Base-by-base conservation (phyloP, 2,888 invertebrate species). In the Aricia artaxerxes region DNA sequence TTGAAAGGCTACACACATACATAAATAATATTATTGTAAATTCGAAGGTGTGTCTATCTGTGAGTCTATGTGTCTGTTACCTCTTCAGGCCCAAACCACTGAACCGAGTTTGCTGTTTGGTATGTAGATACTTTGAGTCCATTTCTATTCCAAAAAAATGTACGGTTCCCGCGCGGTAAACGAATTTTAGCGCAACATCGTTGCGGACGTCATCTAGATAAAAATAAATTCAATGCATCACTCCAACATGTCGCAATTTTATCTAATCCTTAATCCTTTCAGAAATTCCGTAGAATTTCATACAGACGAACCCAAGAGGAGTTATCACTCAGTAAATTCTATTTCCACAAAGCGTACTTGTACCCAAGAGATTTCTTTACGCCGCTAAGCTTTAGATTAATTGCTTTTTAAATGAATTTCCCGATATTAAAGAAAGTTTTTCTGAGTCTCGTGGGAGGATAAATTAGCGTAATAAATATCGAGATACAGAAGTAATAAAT, bases 401-500 rank as follows among this genome's bases (percentile, higher is more conserved):
- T 69, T 69, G 69, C 69, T 69, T 35, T 69, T 69, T 69, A 69
- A 69, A 69, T 69, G 35, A 69, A 16, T 13, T 38, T 35, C 1
- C 35, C 13, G 13, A 69, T 13, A 38, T 38, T 69, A 69, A 35
- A 13, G 13, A 69, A 38, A 35, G 69, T 69, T 69, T 69, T 11
- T 11, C 31, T 11, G 64, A 69, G 69, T 35, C 64, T 38, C 13
- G 13, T 38, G 35, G 69, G 35, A 69, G 69, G 1, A 69, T 38
- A 38, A 69, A 69, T 69, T 69, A 38, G 4, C 35, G 69, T 38
- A 69, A 69, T 69, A 69, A 69, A 69, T 9, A 13, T 38, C 69
- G 35, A 69, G 16, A 38, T 69, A 69, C 69, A 69, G 69, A 69
- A 69, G 69, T 69, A 69, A 69, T 69, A 38, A 69, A 35, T 6